These are phyloP conservation scores for Sigmodon hispidus DNA, from an alignment of 2,113 vertebrate species.

Conservation along the genomic window DNA sequence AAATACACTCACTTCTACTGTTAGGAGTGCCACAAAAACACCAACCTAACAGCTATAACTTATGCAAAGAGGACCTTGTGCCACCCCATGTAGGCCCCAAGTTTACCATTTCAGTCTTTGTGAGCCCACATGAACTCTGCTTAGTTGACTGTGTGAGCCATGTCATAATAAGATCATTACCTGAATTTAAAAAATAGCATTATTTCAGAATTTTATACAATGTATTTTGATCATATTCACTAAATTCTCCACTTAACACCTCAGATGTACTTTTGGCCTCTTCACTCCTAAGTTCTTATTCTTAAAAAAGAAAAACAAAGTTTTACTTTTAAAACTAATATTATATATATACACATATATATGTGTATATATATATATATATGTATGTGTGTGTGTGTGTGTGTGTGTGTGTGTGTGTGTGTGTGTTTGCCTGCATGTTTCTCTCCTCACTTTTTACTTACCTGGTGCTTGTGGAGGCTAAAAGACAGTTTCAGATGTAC, in stretches of 20 bases:
- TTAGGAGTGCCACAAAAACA: background rate
- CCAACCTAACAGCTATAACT: background rate
- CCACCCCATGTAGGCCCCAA: too few species aligned
- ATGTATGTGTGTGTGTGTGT: too few species aligned
- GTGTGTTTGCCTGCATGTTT: background rate
- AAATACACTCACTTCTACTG: background rate
- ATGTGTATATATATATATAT: too few species aligned
- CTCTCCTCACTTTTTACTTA: background rate
- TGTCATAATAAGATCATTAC: background rate
- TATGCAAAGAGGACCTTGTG: background rate
- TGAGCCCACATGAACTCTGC: background rate
- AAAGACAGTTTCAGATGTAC: too few species aligned
- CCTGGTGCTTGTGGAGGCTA: background rate
- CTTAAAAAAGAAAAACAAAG: background rate
- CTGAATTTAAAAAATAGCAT: background rate
- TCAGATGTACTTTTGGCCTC: background rate
- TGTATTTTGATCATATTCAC: background rate
- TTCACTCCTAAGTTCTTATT: background rate
- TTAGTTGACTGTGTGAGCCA: background rate
- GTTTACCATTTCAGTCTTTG: background rate
- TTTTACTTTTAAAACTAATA: background rate
- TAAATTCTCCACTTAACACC: background rate
- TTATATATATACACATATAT: background rate
- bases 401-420: too few species aligned
- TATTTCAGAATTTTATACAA: background rate